A percentile compares a stretch with the other conserved stretches of the same genome.
Evolutionary conservation across 2,797 vertebrate species (phyloP).

Genomic region (Sebastolobus altivelis): DNA sequence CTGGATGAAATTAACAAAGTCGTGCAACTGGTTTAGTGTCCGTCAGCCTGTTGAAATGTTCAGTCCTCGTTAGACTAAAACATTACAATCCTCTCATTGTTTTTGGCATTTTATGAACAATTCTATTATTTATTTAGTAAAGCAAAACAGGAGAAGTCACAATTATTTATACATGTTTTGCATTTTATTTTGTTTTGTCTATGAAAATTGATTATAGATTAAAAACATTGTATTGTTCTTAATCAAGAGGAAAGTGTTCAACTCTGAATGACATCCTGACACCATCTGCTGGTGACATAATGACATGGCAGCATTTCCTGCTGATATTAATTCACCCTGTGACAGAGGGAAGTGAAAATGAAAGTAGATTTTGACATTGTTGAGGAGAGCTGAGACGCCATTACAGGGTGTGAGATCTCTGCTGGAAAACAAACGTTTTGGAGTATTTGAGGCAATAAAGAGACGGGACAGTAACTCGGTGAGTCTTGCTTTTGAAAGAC

Average conservation of each 20-base stretch:
- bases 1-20: no score
- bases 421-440: background rate
- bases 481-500: background rate
- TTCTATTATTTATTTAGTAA: background rate
- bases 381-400: background rate
- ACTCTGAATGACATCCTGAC: no score
- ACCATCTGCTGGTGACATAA: conserved; percentile 2
- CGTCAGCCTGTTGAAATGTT: no score
- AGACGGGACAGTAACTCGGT: background rate
- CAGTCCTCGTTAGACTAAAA: no score
- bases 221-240: no score
- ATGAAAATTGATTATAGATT: no score
- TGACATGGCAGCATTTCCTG: background rate
- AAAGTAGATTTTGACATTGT: background rate
- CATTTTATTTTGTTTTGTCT: no score
- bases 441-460: background rate
- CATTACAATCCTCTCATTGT: no score
- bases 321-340: conserved; percentile 2
- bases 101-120: background rate
- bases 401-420: background rate
- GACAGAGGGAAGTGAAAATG: background rate
- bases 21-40: no score
- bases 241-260: no score
- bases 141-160: no score
- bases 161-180: no score